These are phyloP conservation scores for Timandra comae DNA, from an alignment of 2,888 invertebrate species.

Conservation along the genomic window DNA sequence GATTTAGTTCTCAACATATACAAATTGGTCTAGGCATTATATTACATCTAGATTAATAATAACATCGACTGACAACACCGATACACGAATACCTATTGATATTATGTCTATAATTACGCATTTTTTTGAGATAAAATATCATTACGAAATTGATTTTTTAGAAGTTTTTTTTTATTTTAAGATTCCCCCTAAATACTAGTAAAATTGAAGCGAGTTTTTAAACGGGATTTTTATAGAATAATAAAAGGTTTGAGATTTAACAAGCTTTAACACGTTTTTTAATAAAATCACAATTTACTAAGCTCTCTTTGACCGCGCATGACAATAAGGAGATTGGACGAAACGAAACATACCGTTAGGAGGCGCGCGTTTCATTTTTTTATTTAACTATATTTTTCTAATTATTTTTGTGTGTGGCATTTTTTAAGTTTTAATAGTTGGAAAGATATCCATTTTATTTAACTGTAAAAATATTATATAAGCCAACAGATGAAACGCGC, in stretches of 20 bases:
- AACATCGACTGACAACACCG: constrained; percentile 62
- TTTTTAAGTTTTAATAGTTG: too few relatives aligned
- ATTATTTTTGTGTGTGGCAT: too few relatives aligned
- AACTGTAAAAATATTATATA: too few relatives aligned
- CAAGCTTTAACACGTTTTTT: too few relatives aligned
- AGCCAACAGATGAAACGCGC: too few relatives aligned
- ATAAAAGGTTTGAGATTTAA: too few relatives aligned
- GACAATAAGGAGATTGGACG: too few relatives aligned
- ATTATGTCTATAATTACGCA: constrained; percentile 18
- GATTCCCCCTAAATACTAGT: constrained; percentile 1
- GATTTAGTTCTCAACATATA: constrained; percentile 10
- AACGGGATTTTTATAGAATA: too few relatives aligned
- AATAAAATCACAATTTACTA: constrained; percentile 26
- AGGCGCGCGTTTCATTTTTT: too few relatives aligned
- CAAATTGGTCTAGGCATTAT: constrained; percentile 42
- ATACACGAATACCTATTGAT: constrained; percentile 43
- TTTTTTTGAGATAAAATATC: constrained; percentile 8
- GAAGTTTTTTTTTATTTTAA: background rate
- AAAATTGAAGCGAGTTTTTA: constrained; percentile 16
- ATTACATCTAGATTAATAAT: constrained; percentile 36
- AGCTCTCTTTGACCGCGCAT: constrained; percentile 25
- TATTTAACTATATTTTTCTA: too few relatives aligned
- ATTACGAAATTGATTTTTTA: constrained; percentile 1
- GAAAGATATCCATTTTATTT: too few relatives aligned
- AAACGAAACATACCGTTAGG: too few relatives aligned